These are phyloP conservation scores for Mus pahari DNA, from an alignment of 2,113 vertebrate species.

Conservation along the genomic window DNA sequence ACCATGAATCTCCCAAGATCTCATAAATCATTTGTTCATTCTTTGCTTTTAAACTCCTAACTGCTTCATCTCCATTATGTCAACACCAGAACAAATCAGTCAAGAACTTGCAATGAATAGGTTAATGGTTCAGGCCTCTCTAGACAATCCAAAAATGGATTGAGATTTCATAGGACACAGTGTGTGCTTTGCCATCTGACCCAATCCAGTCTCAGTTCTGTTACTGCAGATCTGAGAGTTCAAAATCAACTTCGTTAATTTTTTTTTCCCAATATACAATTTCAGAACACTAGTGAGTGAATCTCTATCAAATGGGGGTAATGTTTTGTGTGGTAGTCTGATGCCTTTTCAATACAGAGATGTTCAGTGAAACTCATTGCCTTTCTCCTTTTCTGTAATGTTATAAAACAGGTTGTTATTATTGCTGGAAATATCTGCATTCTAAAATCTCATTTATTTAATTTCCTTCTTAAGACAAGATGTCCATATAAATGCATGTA, in stretches of 20 bases:
- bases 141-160: slow-evolving; percentile 3
- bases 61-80: slow-evolving; percentile 42
- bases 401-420: neutral
- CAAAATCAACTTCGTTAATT: neutral
- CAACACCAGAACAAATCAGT: slow-evolving; percentile 32
- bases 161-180: slow-evolving; percentile 21
- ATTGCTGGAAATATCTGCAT: neutral
- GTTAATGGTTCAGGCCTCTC: slow-evolving; percentile 1
- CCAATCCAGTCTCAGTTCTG: slow-evolving; percentile 1
- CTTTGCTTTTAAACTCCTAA: slow-evolving; percentile 46
- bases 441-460: neutral
- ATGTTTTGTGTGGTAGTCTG: fast-evolving
- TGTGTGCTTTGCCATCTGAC: neutral
- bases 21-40: slow-evolving; percentile 55
- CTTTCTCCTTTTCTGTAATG: neutral
- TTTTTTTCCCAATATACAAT: slow-evolving; percentile 12
- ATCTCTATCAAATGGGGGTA: neutral
- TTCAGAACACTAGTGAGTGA: neutral
- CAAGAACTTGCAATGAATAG: slow-evolving; percentile 44
- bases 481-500: no score
- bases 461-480: neutral
- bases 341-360: neutral
- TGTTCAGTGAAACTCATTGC: neutral
- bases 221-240: neutral
- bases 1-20: slow-evolving; percentile 31